phyloP scores from a whole-genome alignment of 2,113 vertebrate species.

The Turnix velox region DNA sequence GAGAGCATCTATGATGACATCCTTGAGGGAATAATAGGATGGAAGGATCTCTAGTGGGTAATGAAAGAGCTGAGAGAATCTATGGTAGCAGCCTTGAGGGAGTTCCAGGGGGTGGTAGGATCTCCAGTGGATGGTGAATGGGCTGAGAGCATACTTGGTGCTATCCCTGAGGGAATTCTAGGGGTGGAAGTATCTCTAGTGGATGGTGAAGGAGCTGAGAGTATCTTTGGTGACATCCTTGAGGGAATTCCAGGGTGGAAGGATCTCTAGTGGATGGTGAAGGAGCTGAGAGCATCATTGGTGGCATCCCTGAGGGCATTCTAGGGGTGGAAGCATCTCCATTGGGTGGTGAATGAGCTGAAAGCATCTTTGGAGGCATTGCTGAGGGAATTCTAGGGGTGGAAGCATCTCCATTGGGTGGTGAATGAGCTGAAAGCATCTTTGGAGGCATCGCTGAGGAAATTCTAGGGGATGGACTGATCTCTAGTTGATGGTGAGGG shows the following conservation, averaged over 20 bases:
- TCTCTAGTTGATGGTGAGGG: not conserved
- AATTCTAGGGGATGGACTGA: not conserved
- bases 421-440: not conserved
- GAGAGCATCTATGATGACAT: not conserved
- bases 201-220: not conserved
- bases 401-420: no score
- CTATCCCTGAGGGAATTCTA: not conserved
- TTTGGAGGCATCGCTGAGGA: not conserved
- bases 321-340: not conserved
- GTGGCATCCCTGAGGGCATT: not conserved
- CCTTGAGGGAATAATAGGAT: not conserved
- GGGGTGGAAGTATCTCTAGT: not conserved
- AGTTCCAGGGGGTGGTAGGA: fast-evolving
- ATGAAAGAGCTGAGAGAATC: not conserved
- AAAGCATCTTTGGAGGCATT: not conserved
- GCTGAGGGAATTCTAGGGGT: not conserved
- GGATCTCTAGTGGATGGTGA: not conserved
- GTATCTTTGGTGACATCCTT: not conserved
- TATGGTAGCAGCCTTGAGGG: not conserved
- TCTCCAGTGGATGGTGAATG: not conserved
- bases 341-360: not conserved
- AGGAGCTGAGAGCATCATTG: not conserved
- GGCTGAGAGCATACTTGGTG: not conserved
- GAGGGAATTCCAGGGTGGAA: not conserved
- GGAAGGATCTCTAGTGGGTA: no score